Percentiles rank a stretch among this genome's conserved stretches.
phyloP scores from a whole-genome alignment of 2,113 vertebrate species.

The Edolisoma coerulescens region DNA sequence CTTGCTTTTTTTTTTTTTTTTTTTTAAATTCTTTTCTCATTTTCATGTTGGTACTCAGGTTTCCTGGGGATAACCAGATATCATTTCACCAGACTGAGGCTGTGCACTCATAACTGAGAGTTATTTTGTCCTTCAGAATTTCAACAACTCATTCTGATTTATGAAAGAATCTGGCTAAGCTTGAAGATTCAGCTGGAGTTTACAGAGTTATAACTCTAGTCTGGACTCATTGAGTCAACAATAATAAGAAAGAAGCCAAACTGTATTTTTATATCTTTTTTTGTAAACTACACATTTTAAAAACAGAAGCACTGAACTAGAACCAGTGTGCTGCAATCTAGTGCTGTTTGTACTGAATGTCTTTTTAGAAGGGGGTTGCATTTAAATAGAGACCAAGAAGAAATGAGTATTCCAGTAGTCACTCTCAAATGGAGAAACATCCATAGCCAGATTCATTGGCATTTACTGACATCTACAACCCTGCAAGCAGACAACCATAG shows the following conservation, averaged over 20 bases:
- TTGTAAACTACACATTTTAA: not conserved
- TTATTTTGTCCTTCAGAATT: conserved; percentile 34
- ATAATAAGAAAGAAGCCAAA: not conserved
- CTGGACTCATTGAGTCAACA: conserved; percentile 2
- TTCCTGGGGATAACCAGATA: not conserved
- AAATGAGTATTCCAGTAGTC: not conserved
- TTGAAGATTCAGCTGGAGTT: conserved; percentile 30
- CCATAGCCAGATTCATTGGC: not conserved
- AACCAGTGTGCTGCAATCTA: not conserved
- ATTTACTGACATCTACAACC: not conserved
- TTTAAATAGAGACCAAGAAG: not conserved
- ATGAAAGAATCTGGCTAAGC: not conserved
- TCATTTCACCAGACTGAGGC: not conserved
- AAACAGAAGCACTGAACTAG: not conserved
- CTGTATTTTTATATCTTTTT: not conserved
- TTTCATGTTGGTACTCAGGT: not conserved
- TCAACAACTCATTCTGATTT: conserved; percentile 20
- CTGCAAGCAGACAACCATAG: not conserved
- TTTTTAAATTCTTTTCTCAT: not conserved
- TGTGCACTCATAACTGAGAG: not conserved
- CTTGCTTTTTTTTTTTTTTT: no score
- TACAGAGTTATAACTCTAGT: conserved; percentile 2
- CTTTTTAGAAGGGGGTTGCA: not conserved
- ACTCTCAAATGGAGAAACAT: not conserved
- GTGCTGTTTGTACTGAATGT: not conserved